phyloP scores from a whole-genome alignment of 2,888 invertebrate species.

The Rutpela maculata region DNA sequence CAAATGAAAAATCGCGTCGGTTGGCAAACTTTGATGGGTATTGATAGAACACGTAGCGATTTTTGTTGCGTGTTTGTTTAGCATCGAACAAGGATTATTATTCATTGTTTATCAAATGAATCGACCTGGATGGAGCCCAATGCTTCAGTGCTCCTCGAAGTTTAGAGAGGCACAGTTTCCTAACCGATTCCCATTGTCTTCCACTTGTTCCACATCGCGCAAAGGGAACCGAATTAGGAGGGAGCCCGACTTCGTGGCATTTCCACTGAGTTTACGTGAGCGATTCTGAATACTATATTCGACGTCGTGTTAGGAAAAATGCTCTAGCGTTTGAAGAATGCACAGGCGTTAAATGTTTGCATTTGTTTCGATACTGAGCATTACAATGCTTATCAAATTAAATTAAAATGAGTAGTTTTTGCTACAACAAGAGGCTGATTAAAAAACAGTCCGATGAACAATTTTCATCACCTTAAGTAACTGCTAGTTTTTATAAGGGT shows the following conservation, averaged over 20 bases:
- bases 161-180: not conserved
- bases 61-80: conserved; percentile 1
- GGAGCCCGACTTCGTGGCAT: not conserved
- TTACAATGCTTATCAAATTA: not conserved
- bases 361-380: not conserved
- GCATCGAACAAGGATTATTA: not conserved
- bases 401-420: not conserved
- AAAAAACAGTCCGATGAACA: too few species aligned
- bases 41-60: conserved; percentile 3
- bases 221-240: not conserved
- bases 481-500: too few species aligned
- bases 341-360: not conserved
- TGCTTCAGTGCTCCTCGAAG: not conserved
- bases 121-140: not conserved
- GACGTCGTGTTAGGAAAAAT: not conserved
- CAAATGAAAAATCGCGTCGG: not conserved
- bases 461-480: too few species aligned
- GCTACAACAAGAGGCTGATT: too few species aligned
- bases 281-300: not conserved
- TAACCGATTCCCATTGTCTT: not conserved
- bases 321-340: not conserved
- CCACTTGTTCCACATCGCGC: not conserved
- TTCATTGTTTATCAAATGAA: conserved; percentile 1
- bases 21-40: not conserved
- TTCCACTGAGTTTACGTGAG: not conserved